Conservation (phyloP, 2,113 vertebrate genomes). For the Lichenostomus cassidix region DNA sequence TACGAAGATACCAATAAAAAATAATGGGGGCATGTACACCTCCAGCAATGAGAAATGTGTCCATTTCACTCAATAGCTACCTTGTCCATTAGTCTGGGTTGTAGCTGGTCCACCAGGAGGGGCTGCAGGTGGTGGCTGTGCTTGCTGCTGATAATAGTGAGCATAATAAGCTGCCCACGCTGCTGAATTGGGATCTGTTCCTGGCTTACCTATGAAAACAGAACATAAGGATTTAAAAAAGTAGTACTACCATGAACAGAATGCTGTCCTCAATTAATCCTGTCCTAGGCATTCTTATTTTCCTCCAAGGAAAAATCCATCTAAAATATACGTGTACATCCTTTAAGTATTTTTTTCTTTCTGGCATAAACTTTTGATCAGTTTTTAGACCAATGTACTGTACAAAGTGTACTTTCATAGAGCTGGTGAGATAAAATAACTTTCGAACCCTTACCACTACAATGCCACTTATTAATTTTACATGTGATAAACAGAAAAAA, state of each 20-base stretch:
- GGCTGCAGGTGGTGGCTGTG: conserved; percentile 90
- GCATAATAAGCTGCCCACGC: conserved; percentile 99
- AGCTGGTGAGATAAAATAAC: background rate
- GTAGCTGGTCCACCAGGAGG: conserved; percentile 87
- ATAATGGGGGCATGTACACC: background rate
- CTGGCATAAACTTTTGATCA: background rate
- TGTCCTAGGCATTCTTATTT: background rate
- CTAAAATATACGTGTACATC: background rate
- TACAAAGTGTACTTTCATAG: background rate
- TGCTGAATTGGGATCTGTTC: conserved; percentile 95
- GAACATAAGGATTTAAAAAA: background rate
- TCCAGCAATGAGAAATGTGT: background rate
- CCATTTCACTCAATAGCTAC: conserved; percentile 69
- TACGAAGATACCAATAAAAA: background rate
- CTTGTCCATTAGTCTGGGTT: conserved; percentile 93
- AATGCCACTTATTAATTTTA: background rate
- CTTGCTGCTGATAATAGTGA: conserved; percentile 97
- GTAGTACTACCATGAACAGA: background rate
- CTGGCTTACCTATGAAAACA: conserved; percentile 87
- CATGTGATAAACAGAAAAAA: background rate
- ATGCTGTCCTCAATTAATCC: background rate
- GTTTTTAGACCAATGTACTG: background rate
- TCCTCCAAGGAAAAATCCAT: background rate
- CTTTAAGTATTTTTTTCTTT: background rate
- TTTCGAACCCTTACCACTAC: background rate